Evolutionary conservation across 2,888 invertebrate species (phyloP).

Genomic region (Crossocerus cetratus): DNA sequence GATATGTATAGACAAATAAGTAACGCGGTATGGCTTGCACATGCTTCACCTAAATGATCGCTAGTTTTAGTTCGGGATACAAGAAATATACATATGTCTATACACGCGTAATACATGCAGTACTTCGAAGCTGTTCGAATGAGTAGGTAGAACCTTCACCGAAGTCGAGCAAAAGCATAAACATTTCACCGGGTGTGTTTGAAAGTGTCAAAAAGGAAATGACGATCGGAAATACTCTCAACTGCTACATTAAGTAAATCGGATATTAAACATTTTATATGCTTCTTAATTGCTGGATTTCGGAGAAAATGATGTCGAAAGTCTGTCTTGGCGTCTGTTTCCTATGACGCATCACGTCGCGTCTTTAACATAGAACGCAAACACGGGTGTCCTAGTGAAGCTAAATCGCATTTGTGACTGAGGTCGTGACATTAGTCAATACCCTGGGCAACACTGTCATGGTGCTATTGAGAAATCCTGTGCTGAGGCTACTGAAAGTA

Average conservation of each 20-base stretch:
- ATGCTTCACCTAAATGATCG: slow-evolving; percentile 27
- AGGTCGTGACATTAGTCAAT: slow-evolving; percentile 62
- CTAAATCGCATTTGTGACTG: slow-evolving; percentile 66
- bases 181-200: slow-evolving; percentile 42
- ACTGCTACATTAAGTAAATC: no score
- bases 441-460: slow-evolving; percentile 65
- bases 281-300: background rate
- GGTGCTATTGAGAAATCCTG: slow-evolving; percentile 55
- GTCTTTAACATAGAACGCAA: slow-evolving; percentile 45
- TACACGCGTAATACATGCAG: background rate
- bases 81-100: slow-evolving; percentile 24
- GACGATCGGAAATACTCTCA: no score
- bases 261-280: no score
- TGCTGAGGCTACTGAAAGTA: slow-evolving; percentile 58
- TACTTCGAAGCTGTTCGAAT: slow-evolving; percentile 42
- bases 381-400: slow-evolving; percentile 49
- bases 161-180: slow-evolving; percentile 35
- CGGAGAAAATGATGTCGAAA: background rate
- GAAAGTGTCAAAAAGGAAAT: no score
- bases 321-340: no score
- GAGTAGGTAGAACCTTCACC: slow-evolving; percentile 30
- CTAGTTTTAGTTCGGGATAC: slow-evolving; percentile 30
- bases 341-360: no score
- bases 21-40: slow-evolving; percentile 11
- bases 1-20: slow-evolving; percentile 9